Evolutionary conservation across 2,888 invertebrate species (phyloP), one percentile per base, ranked within the genome.

Genomic region (Drosophila robusta): DNA sequence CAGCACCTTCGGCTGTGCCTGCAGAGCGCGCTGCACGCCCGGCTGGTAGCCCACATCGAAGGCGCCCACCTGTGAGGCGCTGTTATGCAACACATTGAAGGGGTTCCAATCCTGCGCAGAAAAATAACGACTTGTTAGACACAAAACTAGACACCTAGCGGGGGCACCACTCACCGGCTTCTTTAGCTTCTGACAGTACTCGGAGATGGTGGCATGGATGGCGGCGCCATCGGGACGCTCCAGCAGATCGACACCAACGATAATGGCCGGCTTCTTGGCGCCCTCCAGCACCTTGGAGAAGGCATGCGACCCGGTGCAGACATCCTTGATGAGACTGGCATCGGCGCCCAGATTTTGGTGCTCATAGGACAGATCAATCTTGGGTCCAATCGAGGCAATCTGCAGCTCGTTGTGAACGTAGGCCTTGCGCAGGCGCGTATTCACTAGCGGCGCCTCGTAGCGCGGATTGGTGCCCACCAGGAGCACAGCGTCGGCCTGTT

Each of bases 381-480:
- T 94, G 0, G 98, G 96, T 9, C 99, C 99, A 83, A 99, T 94
- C 38, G 97, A 92, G 0, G 96, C 99, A 44, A 99, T 93, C 70
- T 95, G 94, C 16, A 97, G 94, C 91, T 99, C 98, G 91, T 97
- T 97, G 91, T 99, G 98, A n/a, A 99, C 94, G 93, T 96, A 99
- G 65, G 96, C 95, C 93, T 99, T 99, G 66, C 99, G 95, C 74
- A 99, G 95, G 85, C 99, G 95, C 0, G 99, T 96, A 93, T 99
- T 99, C 65, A 99, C 93, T 32, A 99, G 93, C 0, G 99, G 99
- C 41, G 99, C 99, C 93, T 99, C 99, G 92, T 97, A 98, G 54
- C 99, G 95, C 0, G 98, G 97, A 93, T 99, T 99, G 1, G 98
- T 98, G 58, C 99, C 99, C 83, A 99, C 95, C 54, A 99, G 93